phyloP scores from a whole-genome alignment of 2,797 vertebrate species.

The Limosa lapponica region DNA sequence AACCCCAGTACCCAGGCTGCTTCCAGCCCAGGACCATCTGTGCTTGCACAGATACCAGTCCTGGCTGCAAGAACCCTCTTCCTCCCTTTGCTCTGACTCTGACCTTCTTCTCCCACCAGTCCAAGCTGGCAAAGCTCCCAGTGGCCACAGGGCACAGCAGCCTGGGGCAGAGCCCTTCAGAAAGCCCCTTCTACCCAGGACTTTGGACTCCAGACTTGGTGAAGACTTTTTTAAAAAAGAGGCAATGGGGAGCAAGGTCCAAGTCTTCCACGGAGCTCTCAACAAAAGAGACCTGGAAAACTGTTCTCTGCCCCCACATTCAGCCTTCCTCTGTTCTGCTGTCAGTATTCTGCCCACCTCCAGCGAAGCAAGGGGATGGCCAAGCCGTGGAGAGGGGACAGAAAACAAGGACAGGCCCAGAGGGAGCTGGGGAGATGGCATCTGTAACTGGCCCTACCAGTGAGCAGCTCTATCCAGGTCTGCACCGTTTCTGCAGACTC shows the following conservation, averaged over 20 bases:
- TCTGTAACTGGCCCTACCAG: constrained; percentile 64
- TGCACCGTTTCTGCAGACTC: constrained; percentile 80
- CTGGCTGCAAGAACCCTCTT: background rate
- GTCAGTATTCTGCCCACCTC: background rate
- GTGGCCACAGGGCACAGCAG: accelerated
- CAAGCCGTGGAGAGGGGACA: background rate
- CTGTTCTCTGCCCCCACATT: background rate
- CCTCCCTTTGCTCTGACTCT: background rate
- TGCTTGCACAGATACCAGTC: background rate
- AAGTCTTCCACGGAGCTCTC: background rate
- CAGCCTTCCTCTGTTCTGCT: background rate
- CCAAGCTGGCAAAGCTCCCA: background rate
- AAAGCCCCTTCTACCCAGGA: background rate
- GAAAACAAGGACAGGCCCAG: accelerated
- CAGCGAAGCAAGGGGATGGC: background rate
- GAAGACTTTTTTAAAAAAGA: background rate
- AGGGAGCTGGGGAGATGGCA: accelerated
- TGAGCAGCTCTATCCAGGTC: constrained; percentile 87
- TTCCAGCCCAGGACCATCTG: background rate
- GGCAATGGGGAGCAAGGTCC: accelerated
- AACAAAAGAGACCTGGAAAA: background rate
- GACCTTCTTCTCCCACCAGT: background rate
- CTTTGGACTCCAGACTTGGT: background rate
- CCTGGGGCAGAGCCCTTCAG: background rate
- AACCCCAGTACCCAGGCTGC: accelerated